These are phyloP conservation scores for Metopia argyrocephala DNA, from an alignment of 2,888 invertebrate species.

Conservation along the genomic window DNA sequence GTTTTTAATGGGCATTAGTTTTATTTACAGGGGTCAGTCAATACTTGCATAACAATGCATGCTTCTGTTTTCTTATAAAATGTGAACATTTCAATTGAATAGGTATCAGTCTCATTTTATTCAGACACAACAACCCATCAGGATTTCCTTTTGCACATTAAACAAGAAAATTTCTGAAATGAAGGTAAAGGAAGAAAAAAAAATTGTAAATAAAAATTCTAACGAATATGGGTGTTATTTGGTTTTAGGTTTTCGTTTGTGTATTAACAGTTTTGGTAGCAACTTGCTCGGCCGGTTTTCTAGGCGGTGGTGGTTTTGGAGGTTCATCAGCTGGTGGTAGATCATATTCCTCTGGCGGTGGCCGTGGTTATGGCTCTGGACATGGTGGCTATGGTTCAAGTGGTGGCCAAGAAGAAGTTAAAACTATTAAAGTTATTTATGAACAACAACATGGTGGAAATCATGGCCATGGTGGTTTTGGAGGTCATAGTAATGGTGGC, in stretches of 20 bases:
- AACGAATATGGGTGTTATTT: neutral
- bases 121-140: conserved; percentile 33
- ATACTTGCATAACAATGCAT: neutral
- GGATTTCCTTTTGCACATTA: conserved; percentile 30
- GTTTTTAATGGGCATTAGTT: too few species aligned
- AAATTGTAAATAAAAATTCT: neutral
- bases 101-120: conserved; percentile 55
- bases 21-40: too few species aligned
- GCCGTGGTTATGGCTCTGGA: conserved; percentile 27
- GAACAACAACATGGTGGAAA: conserved; percentile 50
- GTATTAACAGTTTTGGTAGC: conserved; percentile 57
- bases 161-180: conserved; percentile 55
- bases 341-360: conserved; percentile 19
- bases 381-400: conserved; percentile 9
- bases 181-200: conserved; percentile 50
- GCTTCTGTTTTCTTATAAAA: conserved; percentile 63
- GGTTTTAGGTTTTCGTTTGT: conserved; percentile 60
- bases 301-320: conserved; percentile 35
- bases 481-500: conserved; percentile 41
- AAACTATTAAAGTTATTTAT: conserved; percentile 67
- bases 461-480: conserved; percentile 27
- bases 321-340: conserved; percentile 36
- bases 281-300: conserved; percentile 60
- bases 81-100: conserved; percentile 8
- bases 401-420: conserved; percentile 62